Evolutionary conservation across 2,113 vertebrate genomes (phyloP).

Genomic region (Embiotoca jacksoni): DNA sequence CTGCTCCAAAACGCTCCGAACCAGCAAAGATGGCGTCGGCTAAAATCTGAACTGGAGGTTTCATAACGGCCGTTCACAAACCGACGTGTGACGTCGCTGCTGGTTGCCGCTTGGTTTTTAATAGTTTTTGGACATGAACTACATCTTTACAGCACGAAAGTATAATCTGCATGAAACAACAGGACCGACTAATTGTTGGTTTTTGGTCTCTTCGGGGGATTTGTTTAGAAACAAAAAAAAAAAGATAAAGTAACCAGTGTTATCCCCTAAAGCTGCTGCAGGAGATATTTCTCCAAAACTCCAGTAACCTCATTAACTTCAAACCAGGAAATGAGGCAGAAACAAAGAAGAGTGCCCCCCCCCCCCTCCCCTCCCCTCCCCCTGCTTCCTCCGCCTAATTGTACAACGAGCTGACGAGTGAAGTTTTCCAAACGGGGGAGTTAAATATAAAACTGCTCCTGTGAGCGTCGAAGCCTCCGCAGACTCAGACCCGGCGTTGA

Average conservation of each 20-base stretch:
- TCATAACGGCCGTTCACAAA: too few species aligned
- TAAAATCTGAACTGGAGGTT: too few species aligned
- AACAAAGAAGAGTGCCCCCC: slow-evolving; percentile 24
- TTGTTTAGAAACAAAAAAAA: slow-evolving; percentile 38
- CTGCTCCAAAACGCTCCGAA: background rate
- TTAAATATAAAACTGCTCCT: slow-evolving; percentile 66
- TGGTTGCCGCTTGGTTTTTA: background rate
- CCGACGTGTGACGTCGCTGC: too few species aligned
- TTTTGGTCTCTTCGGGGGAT: slow-evolving; percentile 40
- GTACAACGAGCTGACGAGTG: slow-evolving; percentile 32
- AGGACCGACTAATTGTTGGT: slow-evolving; percentile 38
- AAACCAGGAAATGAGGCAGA: slow-evolving; percentile 60
- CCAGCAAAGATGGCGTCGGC: too few species aligned
- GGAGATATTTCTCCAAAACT: slow-evolving; percentile 50
- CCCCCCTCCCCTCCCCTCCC: background rate
- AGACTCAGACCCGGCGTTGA: slow-evolving; percentile 30
- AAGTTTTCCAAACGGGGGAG: slow-evolving; percentile 42
- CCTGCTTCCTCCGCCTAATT: slow-evolving; percentile 29
- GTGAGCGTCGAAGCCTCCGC: slow-evolving; percentile 28
- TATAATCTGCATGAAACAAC: slow-evolving; percentile 16
- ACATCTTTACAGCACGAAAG: background rate
- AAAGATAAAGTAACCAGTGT: slow-evolving; percentile 22
- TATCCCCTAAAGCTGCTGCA: slow-evolving; percentile 43
- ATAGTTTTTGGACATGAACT: background rate
- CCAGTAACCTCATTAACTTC: slow-evolving; percentile 64